Evolutionary conservation across 1,140 invertebrate species (phyloP), one percentile per base, ranked within the genome.

Genomic region (Palaemon carinicauda): DNA sequence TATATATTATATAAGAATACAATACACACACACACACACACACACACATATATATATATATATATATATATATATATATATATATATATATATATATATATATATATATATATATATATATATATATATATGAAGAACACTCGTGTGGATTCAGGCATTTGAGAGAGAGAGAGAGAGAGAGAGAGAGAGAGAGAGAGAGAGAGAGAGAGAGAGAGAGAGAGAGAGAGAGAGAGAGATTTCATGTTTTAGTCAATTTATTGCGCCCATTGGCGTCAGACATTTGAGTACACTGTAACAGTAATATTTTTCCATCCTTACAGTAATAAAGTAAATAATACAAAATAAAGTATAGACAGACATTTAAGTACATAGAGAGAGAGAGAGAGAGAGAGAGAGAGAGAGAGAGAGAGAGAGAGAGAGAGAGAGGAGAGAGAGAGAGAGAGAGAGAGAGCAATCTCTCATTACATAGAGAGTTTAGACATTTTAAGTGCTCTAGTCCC

Each of bases 31-130:
- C 5, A 14, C n/a, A 65, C 5, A n/a, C 1, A n/a, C 19, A 65
- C 12, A 1, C 27, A 65, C 0, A n/a, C 19, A n/a, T 12, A 65
- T 65, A n/a, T 65, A 1, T 27, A n/a, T 17, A 65, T 19, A 14
- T 1, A 65, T n/a, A 65, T n/a, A 65, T 27, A 65, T n/a, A 65
- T 27, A 65, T n/a, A 65, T 27, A 65, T n/a, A 65, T 27, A 65
- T n/a, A 65, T 27, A 65, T n/a, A 65, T n/a, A 65, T n/a, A 65
- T n/a, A 65, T n/a, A 65, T n/a, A 65, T n/a, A 65, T n/a, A n/a
- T n/a, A n/a, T n/a, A 65, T n/a, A 65, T 65, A 19, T 65, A 65
- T 65, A 65, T 65, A 65, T 65, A 65, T 65, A 65, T 65, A 65
- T 65, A 65, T 65, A 65, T 24, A 65, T 24, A 65, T 24, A n/a